Percentiles rank a stretch among this genome's conserved stretches.
These are phyloP conservation scores for Plebejus anna DNA, from an alignment of 2,888 invertebrate species.

Conservation along the genomic window DNA sequence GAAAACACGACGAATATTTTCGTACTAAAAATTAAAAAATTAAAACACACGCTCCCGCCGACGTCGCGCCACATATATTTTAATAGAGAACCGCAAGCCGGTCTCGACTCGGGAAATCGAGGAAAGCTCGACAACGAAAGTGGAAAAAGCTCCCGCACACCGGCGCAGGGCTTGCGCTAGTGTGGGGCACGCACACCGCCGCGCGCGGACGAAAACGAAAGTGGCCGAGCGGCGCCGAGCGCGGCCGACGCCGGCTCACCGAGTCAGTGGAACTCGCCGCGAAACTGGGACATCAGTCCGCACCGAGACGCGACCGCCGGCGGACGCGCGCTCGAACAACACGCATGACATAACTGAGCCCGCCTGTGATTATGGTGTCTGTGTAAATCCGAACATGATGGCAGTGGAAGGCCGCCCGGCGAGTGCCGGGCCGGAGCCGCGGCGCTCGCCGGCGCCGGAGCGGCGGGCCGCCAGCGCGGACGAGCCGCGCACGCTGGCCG, in stretches of 20 bases:
- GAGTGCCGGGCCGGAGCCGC: slow-evolving; percentile 59
- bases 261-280: slow-evolving; percentile 78
- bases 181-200: slow-evolving; percentile 44
- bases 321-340: slow-evolving; percentile 63
- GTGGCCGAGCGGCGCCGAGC: slow-evolving; percentile 73
- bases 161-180: slow-evolving; percentile 43
- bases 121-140: slow-evolving; percentile 74
- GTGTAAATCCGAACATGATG: slow-evolving; percentile 73
- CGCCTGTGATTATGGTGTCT: slow-evolving; percentile 71
- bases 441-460: slow-evolving; percentile 55
- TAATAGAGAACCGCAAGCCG: slow-evolving; percentile 52
- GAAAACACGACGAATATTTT: neutral
- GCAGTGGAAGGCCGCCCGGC: slow-evolving; percentile 74
- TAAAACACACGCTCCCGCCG: neutral
- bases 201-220: slow-evolving; percentile 76
- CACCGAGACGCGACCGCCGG: slow-evolving; percentile 72
- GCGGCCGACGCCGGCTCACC: slow-evolving; percentile 77
- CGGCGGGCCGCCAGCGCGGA: slow-evolving; percentile 63
- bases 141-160: slow-evolving; percentile 64
- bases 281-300: slow-evolving; percentile 84
- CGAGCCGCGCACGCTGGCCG: slow-evolving; percentile 73
- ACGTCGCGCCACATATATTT: slow-evolving; percentile 23
- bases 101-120: slow-evolving; percentile 72
- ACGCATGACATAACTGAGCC: slow-evolving; percentile 71
- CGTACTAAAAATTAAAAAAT: neutral